Conservation (phyloP, 2,113 vertebrate species). For the Columba janthina region DNA sequence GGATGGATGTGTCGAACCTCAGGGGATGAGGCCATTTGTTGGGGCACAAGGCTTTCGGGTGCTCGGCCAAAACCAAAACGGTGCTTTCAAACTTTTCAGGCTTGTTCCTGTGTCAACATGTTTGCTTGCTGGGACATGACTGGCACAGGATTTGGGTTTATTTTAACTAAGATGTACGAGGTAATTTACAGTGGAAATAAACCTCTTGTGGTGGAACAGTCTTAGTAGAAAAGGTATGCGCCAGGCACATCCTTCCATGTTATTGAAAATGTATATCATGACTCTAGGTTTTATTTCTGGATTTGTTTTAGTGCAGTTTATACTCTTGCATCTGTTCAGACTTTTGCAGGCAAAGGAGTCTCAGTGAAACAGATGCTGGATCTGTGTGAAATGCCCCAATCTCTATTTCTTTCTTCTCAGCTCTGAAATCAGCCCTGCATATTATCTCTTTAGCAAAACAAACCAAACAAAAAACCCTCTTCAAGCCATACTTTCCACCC, state of each 20-base stretch:
- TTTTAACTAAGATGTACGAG: background rate
- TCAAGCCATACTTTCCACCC: background rate
- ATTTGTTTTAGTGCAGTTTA: background rate
- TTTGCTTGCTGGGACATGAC: background rate
- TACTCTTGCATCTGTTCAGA: background rate
- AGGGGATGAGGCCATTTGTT: background rate
- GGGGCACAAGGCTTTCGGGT: background rate
- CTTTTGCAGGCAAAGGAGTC: background rate
- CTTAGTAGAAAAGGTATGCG: background rate
- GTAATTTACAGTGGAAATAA: conserved; percentile 6
- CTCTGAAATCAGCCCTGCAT: background rate
- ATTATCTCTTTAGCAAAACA: background rate
- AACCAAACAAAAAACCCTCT: background rate
- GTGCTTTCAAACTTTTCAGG: background rate
- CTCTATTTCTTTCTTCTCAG: background rate
- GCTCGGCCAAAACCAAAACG: background rate
- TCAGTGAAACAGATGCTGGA: background rate
- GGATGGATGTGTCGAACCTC: background rate
- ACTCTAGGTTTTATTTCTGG: background rate
- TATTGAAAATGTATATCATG: background rate
- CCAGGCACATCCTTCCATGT: background rate
- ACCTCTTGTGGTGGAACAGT: background rate
- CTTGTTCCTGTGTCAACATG: background rate
- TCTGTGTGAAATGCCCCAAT: background rate
- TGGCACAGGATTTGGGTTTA: background rate